Percentiles rank a stretch among this genome's conserved stretches.
Evolutionary conservation across 2,113 vertebrate genomes (phyloP).

Genomic region (Carettochelys insculpta): DNA sequence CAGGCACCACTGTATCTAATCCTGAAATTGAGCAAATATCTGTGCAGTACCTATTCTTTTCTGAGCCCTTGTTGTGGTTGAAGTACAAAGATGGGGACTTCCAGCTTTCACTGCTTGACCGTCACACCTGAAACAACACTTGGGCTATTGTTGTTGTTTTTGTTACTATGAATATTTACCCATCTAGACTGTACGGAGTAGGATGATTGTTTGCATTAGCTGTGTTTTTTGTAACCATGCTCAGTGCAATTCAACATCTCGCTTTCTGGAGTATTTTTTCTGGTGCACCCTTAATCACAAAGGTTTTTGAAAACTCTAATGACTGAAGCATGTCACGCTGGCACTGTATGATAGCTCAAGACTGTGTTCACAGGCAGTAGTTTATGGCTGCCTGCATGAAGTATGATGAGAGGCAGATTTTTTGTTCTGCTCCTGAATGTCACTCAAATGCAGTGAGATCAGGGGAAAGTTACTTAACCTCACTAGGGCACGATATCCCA

Average conservation of each 20-base stretch:
- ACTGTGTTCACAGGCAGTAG: background rate
- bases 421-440: background rate
- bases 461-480: background rate
- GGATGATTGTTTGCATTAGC: background rate
- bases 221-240: rapidly evolving
- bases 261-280: background rate
- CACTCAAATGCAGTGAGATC: background rate
- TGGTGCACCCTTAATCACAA: background rate
- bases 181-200: background rate
- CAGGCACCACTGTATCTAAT: background rate
- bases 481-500: background rate
- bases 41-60: background rate
- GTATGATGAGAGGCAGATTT: background rate
- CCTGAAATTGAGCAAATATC: background rate
- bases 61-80: background rate
- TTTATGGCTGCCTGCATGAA: background rate
- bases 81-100: background rate
- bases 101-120: background rate
- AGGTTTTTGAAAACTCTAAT: background rate
- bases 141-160: background rate
- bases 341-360: background rate
- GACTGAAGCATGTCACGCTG: background rate
- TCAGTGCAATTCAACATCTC: background rate
- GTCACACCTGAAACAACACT: background rate
- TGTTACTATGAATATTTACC: background rate